Percentiles rank a stretch among this genome's conserved stretches.
phyloP scores from a whole-genome alignment of 2,888 invertebrate genomes.

The Ophonus ardosiacus region DNA sequence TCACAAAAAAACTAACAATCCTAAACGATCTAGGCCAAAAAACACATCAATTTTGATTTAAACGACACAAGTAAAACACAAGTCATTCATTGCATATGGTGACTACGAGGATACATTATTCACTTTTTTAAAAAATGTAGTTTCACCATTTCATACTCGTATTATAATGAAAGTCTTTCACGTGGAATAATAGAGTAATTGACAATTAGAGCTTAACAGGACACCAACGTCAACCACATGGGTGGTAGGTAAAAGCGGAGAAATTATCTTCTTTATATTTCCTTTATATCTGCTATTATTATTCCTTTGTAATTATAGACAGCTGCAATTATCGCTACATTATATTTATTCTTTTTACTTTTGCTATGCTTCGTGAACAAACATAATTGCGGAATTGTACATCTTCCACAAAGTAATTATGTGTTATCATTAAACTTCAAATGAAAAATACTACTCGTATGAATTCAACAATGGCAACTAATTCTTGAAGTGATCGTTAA shows the following conservation, averaged over 20 bases:
- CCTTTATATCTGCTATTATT: background rate
- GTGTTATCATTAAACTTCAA: background rate
- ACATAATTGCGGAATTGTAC: background rate
- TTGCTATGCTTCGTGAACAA: background rate
- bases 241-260: background rate
- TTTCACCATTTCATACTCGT: background rate
- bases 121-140: background rate
- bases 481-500: too few relatives aligned
- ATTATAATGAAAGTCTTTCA: conserved; percentile 14
- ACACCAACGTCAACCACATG: background rate
- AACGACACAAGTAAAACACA: background rate
- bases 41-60: conserved; percentile 14
- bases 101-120: background rate
- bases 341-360: background rate
- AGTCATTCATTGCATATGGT: background rate
- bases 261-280: background rate
- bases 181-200: conserved; percentile 14
- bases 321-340: background rate
- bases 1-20: conserved; percentile 25
- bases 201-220: background rate
- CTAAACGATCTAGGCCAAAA: conserved; percentile 15
- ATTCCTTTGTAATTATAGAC: background rate
- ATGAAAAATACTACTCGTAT: too few relatives aligned
- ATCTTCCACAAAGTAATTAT: background rate
- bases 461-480: too few relatives aligned